phyloP scores from a whole-genome alignment of 2,888 invertebrate species.

The Eucriotettix oculatus region DNA sequence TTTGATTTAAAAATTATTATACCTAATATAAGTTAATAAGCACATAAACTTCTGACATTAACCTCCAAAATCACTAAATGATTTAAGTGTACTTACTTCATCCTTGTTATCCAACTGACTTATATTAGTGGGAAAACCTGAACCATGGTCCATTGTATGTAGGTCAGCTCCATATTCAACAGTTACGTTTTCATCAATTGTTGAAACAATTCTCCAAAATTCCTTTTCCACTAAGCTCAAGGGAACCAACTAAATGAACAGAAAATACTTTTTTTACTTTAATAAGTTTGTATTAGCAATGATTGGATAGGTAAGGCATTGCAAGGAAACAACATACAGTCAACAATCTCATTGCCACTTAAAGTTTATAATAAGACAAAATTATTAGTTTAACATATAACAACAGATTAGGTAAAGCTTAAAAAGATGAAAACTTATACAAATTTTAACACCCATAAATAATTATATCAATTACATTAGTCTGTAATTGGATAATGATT shows the following conservation, averaged over 20 bases:
- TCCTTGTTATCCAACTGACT: conserved; percentile 25
- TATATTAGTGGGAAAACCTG: conserved; percentile 86
- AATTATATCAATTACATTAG: no score
- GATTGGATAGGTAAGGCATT: background rate
- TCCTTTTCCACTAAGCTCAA: conserved; percentile 82
- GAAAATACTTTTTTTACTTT: conserved; percentile 23
- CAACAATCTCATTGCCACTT: no score
- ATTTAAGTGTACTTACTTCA: background rate
- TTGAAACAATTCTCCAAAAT: conserved; percentile 95
- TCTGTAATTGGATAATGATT: no score
- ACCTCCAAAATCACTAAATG: no score
- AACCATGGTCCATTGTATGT: conserved; percentile 94
- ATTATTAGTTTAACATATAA: no score
- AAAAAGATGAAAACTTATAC: background rate
- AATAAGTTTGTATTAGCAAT: background rate
- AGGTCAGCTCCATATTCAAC: conserved; percentile 98
- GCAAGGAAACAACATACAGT: no score
- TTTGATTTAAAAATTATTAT: no score
- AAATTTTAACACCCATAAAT: no score
- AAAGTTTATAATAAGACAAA: no score
- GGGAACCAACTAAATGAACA: conserved; percentile 44
- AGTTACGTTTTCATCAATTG: conserved; percentile 89
- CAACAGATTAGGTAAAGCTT: background rate
- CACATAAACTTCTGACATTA: no score
- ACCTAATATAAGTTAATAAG: no score